Base-by-base conservation (phyloP, 1,140 invertebrate genomes). In the Lethocerus indicus region DNA sequence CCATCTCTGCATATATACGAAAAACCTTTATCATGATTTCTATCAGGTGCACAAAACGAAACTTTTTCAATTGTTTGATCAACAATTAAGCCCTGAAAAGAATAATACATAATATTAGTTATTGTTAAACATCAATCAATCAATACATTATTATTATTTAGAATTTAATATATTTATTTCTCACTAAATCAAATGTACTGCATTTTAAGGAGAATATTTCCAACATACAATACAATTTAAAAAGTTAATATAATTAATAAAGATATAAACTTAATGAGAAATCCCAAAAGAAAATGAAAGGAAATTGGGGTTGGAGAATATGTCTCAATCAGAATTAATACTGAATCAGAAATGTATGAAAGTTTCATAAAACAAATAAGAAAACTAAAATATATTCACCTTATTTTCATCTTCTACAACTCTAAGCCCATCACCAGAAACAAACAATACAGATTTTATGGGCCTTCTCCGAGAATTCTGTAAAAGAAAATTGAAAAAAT, bases 31-130 rank as follows among this genome's bases (percentile, higher is more conserved):
- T 98, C 93, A 61, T 98, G 88, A 65, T 97, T 96, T 50, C 94
- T 75, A 69, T 99, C 96, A 0, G 96, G 96, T 7, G 96, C 93
- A 70, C 96, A 99, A 67, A 99, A 99, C 2, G 94, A 98, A 0
- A 99, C 96, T 67, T 99, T 99, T 63, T 99, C 96, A 53, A 99
- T 98, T 3, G 95, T 99, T 68, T 99, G 96, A 71, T 99, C 96
- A 14, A 99, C 92, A 54, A 99, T 92, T 41, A 99, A 72, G 24
- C 93, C 94, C 70, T 76, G 58, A 14, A 61, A 52, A 43, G 7
- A 55, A n/a, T n/a, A n/a, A n/a, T n/a, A n/a, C n/a, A n/a, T n/a
- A n/a, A n/a, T n/a, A n/a, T n/a, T n/a, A n/a, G n/a, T n/a, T n/a
- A n/a, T n/a, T n/a, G n/a, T n/a, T n/a, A n/a, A n/a, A n/a, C n/a